Conservation (phyloP, 2,797 vertebrate species). For the Benthosema pterotum region DNA sequence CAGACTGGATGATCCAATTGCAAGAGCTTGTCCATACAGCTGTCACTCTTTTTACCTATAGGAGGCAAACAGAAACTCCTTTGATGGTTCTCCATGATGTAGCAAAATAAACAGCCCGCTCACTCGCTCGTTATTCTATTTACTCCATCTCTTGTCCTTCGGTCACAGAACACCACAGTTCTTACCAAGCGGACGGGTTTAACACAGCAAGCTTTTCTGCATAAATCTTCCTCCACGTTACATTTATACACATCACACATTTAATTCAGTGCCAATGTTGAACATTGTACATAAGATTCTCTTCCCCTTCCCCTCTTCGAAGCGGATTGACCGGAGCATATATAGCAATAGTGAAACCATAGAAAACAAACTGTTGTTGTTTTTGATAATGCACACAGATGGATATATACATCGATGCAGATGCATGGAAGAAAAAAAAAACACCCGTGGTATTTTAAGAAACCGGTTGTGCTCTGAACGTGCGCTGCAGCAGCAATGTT, state of each 20-base stretch:
- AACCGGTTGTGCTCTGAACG: conserved; percentile 11
- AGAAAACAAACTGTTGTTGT: conserved; percentile 48
- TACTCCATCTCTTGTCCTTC: conserved; percentile 30
- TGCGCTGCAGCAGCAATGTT: conserved; percentile 7
- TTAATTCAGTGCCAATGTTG: conserved; percentile 70
- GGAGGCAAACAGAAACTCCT: conserved; percentile 29
- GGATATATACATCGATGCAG: conserved; percentile 29
- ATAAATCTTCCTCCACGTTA: conserved; percentile 50
- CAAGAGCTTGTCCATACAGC: conserved; percentile 41
- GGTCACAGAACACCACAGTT: conserved; percentile 40
- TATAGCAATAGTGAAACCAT: conserved; percentile 74
- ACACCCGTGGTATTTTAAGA: conserved; percentile 20
- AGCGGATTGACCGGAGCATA: conserved; percentile 58
- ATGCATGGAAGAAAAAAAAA: conserved; percentile 54
- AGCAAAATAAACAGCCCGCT: conserved; percentile 67
- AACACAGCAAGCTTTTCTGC: conserved; percentile 56
- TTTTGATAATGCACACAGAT: conserved; percentile 42
- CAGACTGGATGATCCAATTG: conserved; percentile 49
- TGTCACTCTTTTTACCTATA: conserved; percentile 26
- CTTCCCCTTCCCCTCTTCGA: conserved; percentile 32
- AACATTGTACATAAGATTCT: conserved; percentile 65
- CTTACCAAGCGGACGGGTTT: conserved; percentile 56
- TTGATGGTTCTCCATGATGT: conserved; percentile 65
- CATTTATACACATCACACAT: conserved; percentile 48
- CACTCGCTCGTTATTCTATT: conserved; percentile 26